Conservation (phyloP, 2,888 invertebrate genomes). For the Acleris literana region DNA sequence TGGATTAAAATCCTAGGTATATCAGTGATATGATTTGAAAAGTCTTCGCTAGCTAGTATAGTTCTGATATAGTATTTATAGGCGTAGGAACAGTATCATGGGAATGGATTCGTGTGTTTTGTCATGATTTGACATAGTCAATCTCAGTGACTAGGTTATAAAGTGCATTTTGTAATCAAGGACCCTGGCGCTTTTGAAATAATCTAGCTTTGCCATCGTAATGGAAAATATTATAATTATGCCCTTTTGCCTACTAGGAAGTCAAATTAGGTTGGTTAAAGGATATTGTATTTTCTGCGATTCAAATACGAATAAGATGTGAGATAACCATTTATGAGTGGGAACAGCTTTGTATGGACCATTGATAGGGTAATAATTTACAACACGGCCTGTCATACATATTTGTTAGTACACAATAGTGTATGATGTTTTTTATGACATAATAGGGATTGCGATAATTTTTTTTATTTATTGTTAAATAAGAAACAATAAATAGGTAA, state of each 20-base stretch:
- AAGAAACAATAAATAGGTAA: too few relatives aligned
- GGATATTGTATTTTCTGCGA: conserved; percentile 15
- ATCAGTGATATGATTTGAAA: too few relatives aligned
- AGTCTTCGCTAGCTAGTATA: too few relatives aligned
- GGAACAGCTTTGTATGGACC: conserved; percentile 5
- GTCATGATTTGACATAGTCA: too few relatives aligned
- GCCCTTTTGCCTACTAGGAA: conserved; percentile 30
- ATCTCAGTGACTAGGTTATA: too few relatives aligned
- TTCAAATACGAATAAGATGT: conserved; percentile 34
- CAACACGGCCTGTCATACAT: background rate
- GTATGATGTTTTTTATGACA: background rate
- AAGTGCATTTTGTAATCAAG: too few relatives aligned
- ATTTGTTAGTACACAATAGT: background rate
- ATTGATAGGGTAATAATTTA: conserved; percentile 1
- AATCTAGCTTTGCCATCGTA: conserved; percentile 15
- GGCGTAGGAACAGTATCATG: too few relatives aligned
- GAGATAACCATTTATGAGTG: conserved; percentile 37
- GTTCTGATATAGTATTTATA: too few relatives aligned
- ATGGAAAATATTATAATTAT: conserved; percentile 24
- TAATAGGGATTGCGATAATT: background rate
- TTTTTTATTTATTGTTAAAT: too few relatives aligned
- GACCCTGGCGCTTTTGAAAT: background rate
- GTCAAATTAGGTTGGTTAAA: conserved; percentile 27
- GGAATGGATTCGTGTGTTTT: too few relatives aligned
- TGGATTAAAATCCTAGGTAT: too few relatives aligned